Base-by-base conservation (phyloP, 2,888 invertebrate species). In the Arenicola marina region DNA sequence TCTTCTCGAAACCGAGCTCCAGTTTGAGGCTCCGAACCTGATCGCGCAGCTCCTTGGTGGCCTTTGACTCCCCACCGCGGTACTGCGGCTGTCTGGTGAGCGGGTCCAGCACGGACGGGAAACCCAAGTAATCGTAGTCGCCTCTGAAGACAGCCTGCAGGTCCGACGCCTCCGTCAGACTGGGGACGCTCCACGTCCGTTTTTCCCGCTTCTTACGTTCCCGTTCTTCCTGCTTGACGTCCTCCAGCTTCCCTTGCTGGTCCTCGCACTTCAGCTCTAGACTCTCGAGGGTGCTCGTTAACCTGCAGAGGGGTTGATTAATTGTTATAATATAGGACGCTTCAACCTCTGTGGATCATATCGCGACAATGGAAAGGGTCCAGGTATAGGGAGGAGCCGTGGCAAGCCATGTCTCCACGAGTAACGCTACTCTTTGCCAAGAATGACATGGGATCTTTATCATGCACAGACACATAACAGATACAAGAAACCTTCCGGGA, bases 251-350 rank as follows among this genome's bases (percentile, higher is more conserved):
- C 81, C 89, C 89, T 77, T 90, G 91, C 60, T 92, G 85, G 68
- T 95, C 94, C 77, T 94, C 94, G 81, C 90, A 89, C 80, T 90
- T 90, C 51, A 87, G 83, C 83, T 95, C 95, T 75, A 95, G 86
- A 33, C 87, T 87, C 81, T 93, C 48, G 11, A 68, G 46, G 4
- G 55, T 56, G 4, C 60, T 60, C 15, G 57, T 63, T 45, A 67
- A 46, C 32, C 67, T 69, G 57, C 4, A 57, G 59, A 2, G n/a
- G n/a, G n/a, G n/a, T n/a, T n/a, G n/a, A n/a, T n/a, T n/a, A n/a
- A n/a, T n/a, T n/a, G n/a, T n/a, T n/a, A n/a, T n/a, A n/a, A n/a
- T n/a, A n/a, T n/a, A n/a, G n/a, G n/a, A n/a, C n/a, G n/a, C n/a
- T n/a, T n/a, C n/a, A n/a, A n/a, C n/a, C n/a, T n/a, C n/a, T n/a